Percentiles rank a stretch among this genome's conserved stretches.
These are phyloP conservation scores for Daktulosphaira vitifoliae DNA, from an alignment of 1,140 invertebrate species.

Conservation along the genomic window DNA sequence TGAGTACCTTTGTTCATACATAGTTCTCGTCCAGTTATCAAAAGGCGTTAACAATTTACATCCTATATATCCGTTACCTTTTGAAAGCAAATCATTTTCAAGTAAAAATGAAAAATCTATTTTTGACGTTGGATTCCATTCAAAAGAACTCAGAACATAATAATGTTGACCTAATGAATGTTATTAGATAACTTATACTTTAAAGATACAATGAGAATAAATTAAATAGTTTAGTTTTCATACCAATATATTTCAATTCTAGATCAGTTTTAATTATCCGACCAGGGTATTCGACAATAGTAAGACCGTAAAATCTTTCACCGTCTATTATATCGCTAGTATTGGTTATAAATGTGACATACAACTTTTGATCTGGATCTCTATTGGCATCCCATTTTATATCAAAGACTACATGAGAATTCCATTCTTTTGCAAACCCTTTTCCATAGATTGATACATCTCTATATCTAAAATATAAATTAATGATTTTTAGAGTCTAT, in stretches of 20 bases:
- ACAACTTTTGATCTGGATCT: conserved; percentile 61
- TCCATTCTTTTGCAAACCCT: conserved; percentile 48
- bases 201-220: too few species aligned
- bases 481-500: too few species aligned
- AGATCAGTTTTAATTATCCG: conserved; percentile 49
- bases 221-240: too few species aligned
- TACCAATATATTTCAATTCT: conserved; percentile 19
- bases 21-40: conserved; percentile 60
- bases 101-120: conserved; percentile 48
- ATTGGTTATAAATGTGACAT: conserved; percentile 48
- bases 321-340: conserved; percentile 42
- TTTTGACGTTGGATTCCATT: conserved; percentile 50
- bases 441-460: conserved; percentile 60
- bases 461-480: conserved; percentile 49
- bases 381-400: conserved; percentile 75
- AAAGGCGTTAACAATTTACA: conserved; percentile 60
- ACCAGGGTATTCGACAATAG: conserved; percentile 62
- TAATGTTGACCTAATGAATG: conserved; percentile 16
- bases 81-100: conserved; percentile 45
- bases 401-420: conserved; percentile 57
- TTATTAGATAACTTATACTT: too few species aligned
- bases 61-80: conserved; percentile 44
- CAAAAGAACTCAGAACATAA: conserved; percentile 39
- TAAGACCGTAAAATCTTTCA: conserved; percentile 52
- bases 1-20: conserved; percentile 51